Evolutionary conservation across 1,140 invertebrate genomes (phyloP).

Genomic region (Probaryconus sp.): DNA sequence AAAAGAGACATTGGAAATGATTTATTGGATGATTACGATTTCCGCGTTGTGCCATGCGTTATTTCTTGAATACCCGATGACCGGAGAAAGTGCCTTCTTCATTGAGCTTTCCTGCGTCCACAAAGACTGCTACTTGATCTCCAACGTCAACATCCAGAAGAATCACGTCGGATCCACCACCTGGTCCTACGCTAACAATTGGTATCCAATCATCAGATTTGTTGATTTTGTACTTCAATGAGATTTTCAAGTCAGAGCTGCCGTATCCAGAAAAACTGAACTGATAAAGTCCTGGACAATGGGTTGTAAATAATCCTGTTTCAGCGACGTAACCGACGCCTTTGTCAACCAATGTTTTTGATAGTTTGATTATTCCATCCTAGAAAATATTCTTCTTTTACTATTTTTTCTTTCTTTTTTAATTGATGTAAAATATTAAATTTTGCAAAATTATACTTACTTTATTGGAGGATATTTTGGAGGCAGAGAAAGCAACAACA

Average conservation of each 20-base stretch:
- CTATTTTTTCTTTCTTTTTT: constrained; percentile 3
- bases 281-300: constrained; percentile 79
- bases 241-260: constrained; percentile 68
- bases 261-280: constrained; percentile 77
- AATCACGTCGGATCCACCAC: constrained; percentile 74
- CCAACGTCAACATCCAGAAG: constrained; percentile 72
- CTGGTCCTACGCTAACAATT: constrained; percentile 66
- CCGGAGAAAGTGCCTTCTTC: constrained; percentile 75
- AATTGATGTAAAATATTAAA: not conserved
- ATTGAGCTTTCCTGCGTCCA: constrained; percentile 68
- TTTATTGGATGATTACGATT: not conserved
- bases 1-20: not conserved
- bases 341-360: constrained; percentile 74
- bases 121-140: constrained; percentile 75
- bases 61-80: constrained; percentile 75
- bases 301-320: constrained; percentile 78
- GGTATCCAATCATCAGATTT: constrained; percentile 71
- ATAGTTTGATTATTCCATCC: constrained; percentile 65
- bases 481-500: constrained; percentile 76
- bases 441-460: constrained; percentile 57
- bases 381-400: constrained; percentile 45
- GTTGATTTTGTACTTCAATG: constrained; percentile 71
- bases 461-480: constrained; percentile 60
- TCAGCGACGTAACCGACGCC: constrained; percentile 77
- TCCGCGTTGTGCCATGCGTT: constrained; percentile 30